Conservation (phyloP, 2,113 vertebrate genomes). For the Todiramphus chloris region DNA sequence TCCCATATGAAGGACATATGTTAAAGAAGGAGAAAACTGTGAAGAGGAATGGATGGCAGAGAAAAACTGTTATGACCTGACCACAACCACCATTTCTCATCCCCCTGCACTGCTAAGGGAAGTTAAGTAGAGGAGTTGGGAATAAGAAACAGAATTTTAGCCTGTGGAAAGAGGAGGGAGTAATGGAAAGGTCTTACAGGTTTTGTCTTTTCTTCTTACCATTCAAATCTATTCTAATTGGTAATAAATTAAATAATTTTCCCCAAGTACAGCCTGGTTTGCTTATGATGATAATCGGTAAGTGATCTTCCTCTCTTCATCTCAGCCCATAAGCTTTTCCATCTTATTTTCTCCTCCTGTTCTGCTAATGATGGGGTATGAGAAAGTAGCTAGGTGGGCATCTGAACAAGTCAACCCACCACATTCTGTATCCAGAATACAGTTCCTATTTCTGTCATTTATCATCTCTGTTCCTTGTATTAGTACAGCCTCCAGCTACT, state of each 20-base stretch:
- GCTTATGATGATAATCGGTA: rapidly evolving
- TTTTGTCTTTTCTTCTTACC: not conserved
- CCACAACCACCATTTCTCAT: rapidly evolving
- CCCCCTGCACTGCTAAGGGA: rapidly evolving
- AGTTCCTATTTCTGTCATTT: not conserved
- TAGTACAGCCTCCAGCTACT: not conserved
- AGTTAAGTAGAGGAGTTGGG: not conserved
- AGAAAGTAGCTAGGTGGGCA: not conserved
- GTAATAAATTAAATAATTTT: not conserved
- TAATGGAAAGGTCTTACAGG: not conserved
- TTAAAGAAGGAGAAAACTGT: not conserved
- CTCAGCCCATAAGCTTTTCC: not conserved
- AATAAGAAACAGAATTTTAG: not conserved
- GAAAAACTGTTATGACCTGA: not conserved
- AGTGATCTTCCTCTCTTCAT: not conserved
- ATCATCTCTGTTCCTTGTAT: not conserved
- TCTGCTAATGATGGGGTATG: rapidly evolving
- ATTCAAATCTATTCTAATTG: not conserved
- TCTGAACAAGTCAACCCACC: not conserved
- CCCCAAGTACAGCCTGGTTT: not conserved
- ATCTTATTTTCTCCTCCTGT: not conserved
- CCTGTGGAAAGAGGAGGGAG: not conserved
- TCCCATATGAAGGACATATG: not conserved
- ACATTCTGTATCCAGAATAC: not conserved
- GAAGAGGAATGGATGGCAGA: not conserved